Evolutionary conservation across 2,797 vertebrate genomes (phyloP), one percentile per base, ranked within the genome.

Genomic region (Alca torda): DNA sequence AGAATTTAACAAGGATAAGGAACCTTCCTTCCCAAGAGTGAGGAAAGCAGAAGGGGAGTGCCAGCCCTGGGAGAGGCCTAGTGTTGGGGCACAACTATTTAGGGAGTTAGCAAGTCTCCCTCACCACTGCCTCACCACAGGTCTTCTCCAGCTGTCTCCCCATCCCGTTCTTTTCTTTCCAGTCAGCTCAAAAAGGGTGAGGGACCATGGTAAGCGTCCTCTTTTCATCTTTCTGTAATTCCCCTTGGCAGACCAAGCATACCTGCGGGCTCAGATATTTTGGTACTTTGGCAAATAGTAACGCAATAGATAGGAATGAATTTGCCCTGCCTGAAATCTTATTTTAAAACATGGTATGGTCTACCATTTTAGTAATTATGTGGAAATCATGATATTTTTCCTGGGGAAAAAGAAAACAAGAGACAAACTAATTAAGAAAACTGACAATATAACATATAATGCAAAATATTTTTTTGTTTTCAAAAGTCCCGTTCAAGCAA

Each of bases 51-150:
- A 25, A 69, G 19, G 35, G 9, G 28, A 84, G 11, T 46, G 21
- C 56, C 67, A 90, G 17, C 12, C 21, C 56, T 64, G 61, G 51
- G 39, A 79, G 35, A 59, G 41, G 28, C n/a, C 35, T 30, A 5
- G 9, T 0, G 3, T 0, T 50, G 33, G 11, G 31, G 6, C 41
- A 53, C 48, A 39, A 2, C 30, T 88, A 30, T 86, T 81, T 50
- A 53, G 54, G 65, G 77, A 26, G 10, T 39, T 30, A 11, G 46
- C 46, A 78, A 84, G 35, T 7, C 17, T 37, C 37, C 10, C 7
- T 67, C 31, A 10, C 31, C 25, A 9, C 23, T 76, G 46, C 8
- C 30, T 43, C 41, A n/a, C 1, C 0, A 9, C 13, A 19, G 14
- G 9, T 60, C 17, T 60, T 51, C 41, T 77, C 54, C 65, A 60